Conservation (phyloP, 2,113 vertebrate species). For the Ardeotis arabs region DNA sequence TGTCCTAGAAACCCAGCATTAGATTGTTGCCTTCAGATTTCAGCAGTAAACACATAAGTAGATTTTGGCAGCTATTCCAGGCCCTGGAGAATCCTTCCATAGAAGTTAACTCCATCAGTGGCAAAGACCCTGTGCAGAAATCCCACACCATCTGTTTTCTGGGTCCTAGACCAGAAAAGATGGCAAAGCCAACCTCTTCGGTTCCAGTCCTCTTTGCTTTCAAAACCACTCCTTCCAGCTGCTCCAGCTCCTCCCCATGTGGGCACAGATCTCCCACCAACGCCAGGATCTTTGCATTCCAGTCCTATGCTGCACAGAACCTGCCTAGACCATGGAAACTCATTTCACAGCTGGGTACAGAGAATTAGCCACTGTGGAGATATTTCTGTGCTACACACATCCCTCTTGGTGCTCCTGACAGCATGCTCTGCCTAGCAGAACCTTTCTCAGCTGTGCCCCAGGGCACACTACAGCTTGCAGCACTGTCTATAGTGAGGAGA, state of each 20-base stretch:
- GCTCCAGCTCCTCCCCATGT: background rate
- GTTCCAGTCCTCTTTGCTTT: background rate
- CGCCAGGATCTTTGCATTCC: background rate
- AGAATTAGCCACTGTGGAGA: background rate
- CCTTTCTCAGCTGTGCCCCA: background rate
- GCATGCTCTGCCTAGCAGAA: background rate
- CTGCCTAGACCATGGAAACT: background rate
- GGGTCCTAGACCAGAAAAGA: background rate
- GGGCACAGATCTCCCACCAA: background rate
- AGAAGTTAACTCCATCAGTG: background rate
- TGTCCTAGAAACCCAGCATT: background rate
- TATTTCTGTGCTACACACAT: background rate
- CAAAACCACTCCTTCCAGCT: background rate
- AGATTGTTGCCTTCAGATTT: background rate
- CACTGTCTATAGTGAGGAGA: background rate
- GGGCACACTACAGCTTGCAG: background rate
- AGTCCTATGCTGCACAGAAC: background rate
- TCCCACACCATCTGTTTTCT: background rate
- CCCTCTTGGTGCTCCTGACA: background rate
- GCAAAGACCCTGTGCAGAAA: background rate
- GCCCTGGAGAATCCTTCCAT: background rate
- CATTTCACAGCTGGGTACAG: background rate
- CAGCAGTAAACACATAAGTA: background rate
- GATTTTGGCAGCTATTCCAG: constrained; percentile 13
- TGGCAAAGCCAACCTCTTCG: background rate